Conservation (phyloP, 2,888 invertebrate genomes). For the Nemurella pictetii region DNA sequence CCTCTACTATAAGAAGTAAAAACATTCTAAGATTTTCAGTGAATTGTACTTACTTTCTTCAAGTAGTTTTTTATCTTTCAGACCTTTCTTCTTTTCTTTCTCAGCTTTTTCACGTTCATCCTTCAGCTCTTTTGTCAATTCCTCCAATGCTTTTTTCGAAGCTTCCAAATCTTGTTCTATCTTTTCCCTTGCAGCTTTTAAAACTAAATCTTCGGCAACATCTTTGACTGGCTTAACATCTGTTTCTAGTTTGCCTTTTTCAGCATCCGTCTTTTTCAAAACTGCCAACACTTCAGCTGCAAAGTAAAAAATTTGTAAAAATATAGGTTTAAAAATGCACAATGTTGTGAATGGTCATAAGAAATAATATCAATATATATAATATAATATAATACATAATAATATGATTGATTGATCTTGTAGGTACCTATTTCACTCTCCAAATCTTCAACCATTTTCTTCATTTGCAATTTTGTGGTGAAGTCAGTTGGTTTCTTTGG, state of each 20-base stretch:
- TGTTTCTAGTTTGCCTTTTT: slow-evolving; percentile 50
- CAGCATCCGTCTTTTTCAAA: slow-evolving; percentile 62
- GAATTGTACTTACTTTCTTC: slow-evolving; percentile 43
- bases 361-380: too few relatives aligned
- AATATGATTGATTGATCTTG: too few relatives aligned
- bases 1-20: background rate
- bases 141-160: slow-evolving; percentile 44
- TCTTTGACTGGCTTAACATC: slow-evolving; percentile 23
- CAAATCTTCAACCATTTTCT: slow-evolving; percentile 82
- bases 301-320: slow-evolving; percentile 42
- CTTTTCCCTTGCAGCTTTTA: slow-evolving; percentile 45
- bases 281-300: slow-evolving; percentile 63
- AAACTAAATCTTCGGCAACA: slow-evolving; percentile 36
- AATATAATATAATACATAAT: too few relatives aligned
- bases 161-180: slow-evolving; percentile 45
- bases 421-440: slow-evolving; percentile 84
- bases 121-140: slow-evolving; percentile 50
- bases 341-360: too few relatives aligned
- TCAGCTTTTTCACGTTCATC: slow-evolving; percentile 59
- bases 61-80: slow-evolving; percentile 54
- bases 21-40: background rate
- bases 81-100: slow-evolving; percentile 59
- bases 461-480: slow-evolving; percentile 72
- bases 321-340: background rate
- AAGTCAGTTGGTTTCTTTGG: slow-evolving; percentile 74